Evolutionary conservation across 1,140 invertebrate genomes (phyloP).

Genomic region (Neotoxoptera formosana): DNA sequence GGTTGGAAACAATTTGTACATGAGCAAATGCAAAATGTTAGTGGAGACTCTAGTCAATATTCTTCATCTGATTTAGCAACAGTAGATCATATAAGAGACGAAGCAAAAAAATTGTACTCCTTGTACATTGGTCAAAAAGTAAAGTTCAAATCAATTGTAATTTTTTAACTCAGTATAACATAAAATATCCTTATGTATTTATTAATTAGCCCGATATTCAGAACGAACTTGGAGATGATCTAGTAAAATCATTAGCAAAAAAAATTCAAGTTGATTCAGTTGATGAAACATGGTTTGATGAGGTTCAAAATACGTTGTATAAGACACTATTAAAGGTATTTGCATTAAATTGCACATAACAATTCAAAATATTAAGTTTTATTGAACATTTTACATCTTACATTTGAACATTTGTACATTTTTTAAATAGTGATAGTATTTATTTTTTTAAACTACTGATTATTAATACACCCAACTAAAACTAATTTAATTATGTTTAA

Average conservation of each 20-base stretch:
- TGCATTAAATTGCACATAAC: not conserved
- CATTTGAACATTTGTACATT: not conserved
- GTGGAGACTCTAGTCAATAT: slow-evolving; percentile 47
- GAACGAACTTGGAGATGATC: slow-evolving; percentile 41
- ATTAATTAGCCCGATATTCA: slow-evolving; percentile 45
- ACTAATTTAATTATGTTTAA: not conserved
- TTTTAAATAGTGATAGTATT: not conserved
- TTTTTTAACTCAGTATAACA: not conserved
- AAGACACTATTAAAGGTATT: slow-evolving; percentile 68
- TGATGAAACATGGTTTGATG: slow-evolving; percentile 84
- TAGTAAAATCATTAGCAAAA: slow-evolving; percentile 59
- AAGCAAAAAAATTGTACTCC: slow-evolving; percentile 51
- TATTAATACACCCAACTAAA: not conserved
- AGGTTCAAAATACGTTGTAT: slow-evolving; percentile 76
- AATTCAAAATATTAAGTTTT: not conserved
- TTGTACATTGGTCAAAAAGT: slow-evolving; percentile 54
- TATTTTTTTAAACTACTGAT: not conserved
- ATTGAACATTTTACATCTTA: not conserved
- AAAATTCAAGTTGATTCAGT: slow-evolving; percentile 73
- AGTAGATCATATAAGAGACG: slow-evolving; percentile 45
- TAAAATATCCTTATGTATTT: not conserved
- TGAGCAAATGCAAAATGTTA: slow-evolving; percentile 49
- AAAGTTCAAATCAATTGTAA: not conserved
- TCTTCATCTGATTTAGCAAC: slow-evolving; percentile 51
- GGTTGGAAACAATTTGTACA: slow-evolving; percentile 57